Conservation (phyloP, 1,140 invertebrate species). For the Drosophila neocordata region DNA sequence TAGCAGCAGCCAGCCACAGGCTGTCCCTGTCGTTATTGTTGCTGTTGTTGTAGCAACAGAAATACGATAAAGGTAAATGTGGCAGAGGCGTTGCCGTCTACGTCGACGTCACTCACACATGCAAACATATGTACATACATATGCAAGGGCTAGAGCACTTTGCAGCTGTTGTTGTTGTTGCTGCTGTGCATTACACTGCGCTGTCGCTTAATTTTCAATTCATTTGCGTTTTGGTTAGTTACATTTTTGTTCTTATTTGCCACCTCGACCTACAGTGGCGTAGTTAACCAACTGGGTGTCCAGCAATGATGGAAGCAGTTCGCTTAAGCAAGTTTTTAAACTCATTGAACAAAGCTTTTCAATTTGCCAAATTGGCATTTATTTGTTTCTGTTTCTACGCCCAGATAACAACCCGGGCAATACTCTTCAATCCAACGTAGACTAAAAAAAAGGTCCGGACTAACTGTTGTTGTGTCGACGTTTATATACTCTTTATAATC, state of each 20-base stretch:
- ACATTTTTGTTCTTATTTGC: constrained; percentile 52
- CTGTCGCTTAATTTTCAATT: constrained; percentile 56
- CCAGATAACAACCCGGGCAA: constrained; percentile 35
- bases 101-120: constrained; percentile 12
- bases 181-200: constrained; percentile 57
- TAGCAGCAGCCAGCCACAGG: constrained; percentile 7
- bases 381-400: constrained; percentile 24
- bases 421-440: constrained; percentile 1
- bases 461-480: not conserved
- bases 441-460: not conserved
- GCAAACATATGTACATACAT: constrained; percentile 9
- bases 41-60: constrained; percentile 48
- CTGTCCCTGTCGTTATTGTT: constrained; percentile 20
- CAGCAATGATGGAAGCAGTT: not conserved
- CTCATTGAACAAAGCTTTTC: not conserved
- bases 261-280: constrained; percentile 45
- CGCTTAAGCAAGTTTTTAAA: constrained; percentile 1
- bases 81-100: constrained; percentile 8
- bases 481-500: not conserved
- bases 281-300: not conserved
- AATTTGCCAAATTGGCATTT: constrained; percentile 21
- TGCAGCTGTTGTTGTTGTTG: constrained; percentile 46
- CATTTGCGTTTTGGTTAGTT: constrained; percentile 57
- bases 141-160: constrained; percentile 40
- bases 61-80: constrained; percentile 19